Conservation (phyloP, 2,797 vertebrate genomes). For the Pteronotus mesoamericanus region DNA sequence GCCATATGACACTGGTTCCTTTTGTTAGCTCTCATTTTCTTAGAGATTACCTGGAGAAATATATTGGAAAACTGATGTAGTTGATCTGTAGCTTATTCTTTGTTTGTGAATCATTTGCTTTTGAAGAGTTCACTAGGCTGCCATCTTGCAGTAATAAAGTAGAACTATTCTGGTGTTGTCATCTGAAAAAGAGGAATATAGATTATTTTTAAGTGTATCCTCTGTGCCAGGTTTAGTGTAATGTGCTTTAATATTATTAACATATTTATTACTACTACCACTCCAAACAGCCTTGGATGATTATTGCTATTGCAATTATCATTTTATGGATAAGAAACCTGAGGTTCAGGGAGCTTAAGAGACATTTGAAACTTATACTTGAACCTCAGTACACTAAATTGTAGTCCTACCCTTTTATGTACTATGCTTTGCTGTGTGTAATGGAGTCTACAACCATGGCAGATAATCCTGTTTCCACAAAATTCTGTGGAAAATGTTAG, state of each 20-base stretch:
- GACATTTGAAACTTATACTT: neutral
- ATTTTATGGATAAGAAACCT: neutral
- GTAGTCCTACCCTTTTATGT: neutral
- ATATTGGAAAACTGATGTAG: neutral
- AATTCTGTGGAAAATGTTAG: neutral
- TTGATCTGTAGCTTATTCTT: neutral
- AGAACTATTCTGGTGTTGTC: neutral
- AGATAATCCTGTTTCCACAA: neutral
- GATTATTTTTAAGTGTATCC: neutral
- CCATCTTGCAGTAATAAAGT: neutral
- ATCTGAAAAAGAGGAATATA: neutral
- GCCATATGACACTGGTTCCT: neutral
- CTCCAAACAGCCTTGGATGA: neutral
- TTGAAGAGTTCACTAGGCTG: neutral
- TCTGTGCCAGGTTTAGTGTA: neutral
- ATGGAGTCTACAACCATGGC: neutral
- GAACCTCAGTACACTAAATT: neutral
- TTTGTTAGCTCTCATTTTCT: neutral
- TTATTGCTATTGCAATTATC: neutral
- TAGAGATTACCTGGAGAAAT: neutral
- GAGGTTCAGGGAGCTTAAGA: neutral
- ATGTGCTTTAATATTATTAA: neutral
- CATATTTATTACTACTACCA: neutral
- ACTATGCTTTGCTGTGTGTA: neutral
- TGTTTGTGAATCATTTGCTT: neutral